Evolutionary conservation across 2,113 vertebrate genomes (phyloP).

Genomic region (Xiphophorus couchianus): DNA sequence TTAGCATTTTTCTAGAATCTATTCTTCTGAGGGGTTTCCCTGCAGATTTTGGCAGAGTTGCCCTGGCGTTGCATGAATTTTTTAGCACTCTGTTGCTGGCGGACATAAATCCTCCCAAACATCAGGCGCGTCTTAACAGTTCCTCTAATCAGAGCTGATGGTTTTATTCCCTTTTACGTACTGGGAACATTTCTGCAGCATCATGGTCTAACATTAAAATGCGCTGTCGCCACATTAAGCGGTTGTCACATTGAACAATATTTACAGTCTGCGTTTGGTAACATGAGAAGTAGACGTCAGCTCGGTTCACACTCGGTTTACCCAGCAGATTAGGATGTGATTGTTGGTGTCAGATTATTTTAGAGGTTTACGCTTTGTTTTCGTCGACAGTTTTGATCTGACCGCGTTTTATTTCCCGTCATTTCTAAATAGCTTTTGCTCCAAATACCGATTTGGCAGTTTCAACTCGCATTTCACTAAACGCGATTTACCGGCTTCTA

Average conservation of each 20-base stretch:
- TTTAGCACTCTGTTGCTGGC: slow-evolving; percentile 22
- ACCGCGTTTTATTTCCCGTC: too few species aligned
- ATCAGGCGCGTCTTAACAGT: background rate
- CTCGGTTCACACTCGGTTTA: background rate
- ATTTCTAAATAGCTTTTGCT: too few species aligned
- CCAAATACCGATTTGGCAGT: too few species aligned
- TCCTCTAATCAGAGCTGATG: slow-evolving; percentile 2
- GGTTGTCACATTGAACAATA: background rate
- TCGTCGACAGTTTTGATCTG: too few species aligned
- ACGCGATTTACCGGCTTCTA: too few species aligned
- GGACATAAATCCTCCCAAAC: background rate
- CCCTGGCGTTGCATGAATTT: slow-evolving; percentile 8
- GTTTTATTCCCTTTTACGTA: background rate
- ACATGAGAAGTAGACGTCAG: background rate
- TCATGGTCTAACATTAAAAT: background rate
- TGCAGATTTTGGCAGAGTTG: slow-evolving; percentile 16
- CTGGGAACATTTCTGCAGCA: background rate
- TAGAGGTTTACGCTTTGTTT: too few species aligned
- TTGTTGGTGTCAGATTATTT: too few species aligned
- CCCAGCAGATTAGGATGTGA: too few species aligned
- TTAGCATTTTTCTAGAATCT: slow-evolving; percentile 1
- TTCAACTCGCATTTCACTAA: too few species aligned
- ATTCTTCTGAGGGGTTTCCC: background rate
- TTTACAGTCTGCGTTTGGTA: background rate
- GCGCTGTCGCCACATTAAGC: background rate